Percentiles rank a stretch among this genome's conserved stretches.
Evolutionary conservation across 1,140 invertebrate species (phyloP).

Genomic region (Drosophila nigromelanica): DNA sequence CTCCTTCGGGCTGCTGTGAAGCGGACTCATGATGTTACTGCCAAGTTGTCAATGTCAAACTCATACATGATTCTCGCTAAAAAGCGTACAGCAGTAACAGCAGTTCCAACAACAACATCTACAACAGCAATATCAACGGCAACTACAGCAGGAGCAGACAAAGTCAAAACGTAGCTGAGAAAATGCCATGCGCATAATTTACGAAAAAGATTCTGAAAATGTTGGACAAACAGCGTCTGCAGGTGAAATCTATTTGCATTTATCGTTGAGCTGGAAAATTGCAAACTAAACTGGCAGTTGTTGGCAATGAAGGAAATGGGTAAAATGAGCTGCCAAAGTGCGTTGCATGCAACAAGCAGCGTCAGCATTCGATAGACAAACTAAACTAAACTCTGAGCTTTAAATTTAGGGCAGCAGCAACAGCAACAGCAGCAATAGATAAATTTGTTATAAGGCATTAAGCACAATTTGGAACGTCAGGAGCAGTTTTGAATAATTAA

Average conservation of each 20-base stretch:
- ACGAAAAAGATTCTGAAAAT: slow-evolving; percentile 76
- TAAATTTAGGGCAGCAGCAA: slow-evolving; percentile 11
- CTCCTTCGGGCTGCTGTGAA: slow-evolving; percentile 21
- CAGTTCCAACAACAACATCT: slow-evolving; percentile 23
- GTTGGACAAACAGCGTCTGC: slow-evolving; percentile 79
- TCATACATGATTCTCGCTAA: slow-evolving; percentile 72
- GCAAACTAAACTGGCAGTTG: slow-evolving; percentile 68
- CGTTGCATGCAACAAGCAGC: slow-evolving; percentile 55
- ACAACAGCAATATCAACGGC: slow-evolving; percentile 18
- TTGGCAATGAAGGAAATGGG: slow-evolving; percentile 23
- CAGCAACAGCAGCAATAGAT: background rate
- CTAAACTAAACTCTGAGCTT: background rate
- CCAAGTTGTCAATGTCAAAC: slow-evolving; percentile 76
- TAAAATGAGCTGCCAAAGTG: slow-evolving; percentile 48
- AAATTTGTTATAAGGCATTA: slow-evolving; percentile 21
- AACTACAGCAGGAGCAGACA: slow-evolving; percentile 20
- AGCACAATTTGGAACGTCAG: slow-evolving; percentile 13
- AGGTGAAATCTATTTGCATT: slow-evolving; percentile 83
- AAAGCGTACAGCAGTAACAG: slow-evolving; percentile 53
- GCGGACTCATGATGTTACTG: slow-evolving; percentile 38
- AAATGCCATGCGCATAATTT: slow-evolving; percentile 80
- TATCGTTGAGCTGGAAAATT: slow-evolving; percentile 81
- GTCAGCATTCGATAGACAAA: slow-evolving; percentile 23
- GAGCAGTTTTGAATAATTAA: slow-evolving; percentile 35
- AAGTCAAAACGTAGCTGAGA: slow-evolving; percentile 20